phyloP scores from a whole-genome alignment of 2,888 invertebrate genomes.

The Eupithecia inturbata region DNA sequence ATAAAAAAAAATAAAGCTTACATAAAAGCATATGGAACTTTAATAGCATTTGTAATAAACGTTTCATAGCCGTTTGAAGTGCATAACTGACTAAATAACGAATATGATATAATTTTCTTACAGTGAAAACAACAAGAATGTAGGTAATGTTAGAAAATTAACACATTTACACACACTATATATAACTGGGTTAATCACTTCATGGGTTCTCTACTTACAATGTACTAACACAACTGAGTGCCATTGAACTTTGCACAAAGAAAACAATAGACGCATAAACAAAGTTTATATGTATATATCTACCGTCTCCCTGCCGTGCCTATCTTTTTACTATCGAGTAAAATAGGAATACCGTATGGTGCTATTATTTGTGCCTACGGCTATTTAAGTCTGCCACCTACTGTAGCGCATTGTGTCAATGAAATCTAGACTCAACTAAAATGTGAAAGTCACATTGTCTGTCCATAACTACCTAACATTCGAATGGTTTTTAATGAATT shows the following conservation, averaged over 20 bases:
- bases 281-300: too few species aligned
- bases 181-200: slow-evolving; percentile 37
- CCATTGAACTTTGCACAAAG: slow-evolving; percentile 32
- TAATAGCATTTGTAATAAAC: neutral
- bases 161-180: slow-evolving; percentile 6
- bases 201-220: slow-evolving; percentile 14
- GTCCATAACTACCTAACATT: neutral
- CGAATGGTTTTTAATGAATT: neutral
- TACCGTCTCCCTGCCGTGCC: slow-evolving; percentile 16
- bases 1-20: too few species aligned
- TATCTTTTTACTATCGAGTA: slow-evolving; percentile 33
- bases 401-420: neutral
- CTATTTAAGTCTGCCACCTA: neutral
- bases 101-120: too few species aligned
- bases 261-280: slow-evolving; percentile 35
- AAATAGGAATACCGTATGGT: slow-evolving; percentile 33
- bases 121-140: too few species aligned
- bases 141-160: neutral
- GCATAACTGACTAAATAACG: too few species aligned
- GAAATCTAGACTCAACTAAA: too few species aligned
- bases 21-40: neutral
- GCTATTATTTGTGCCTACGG: slow-evolving; percentile 32
- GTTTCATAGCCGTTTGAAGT: neutral
- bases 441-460: neutral
- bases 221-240: slow-evolving; percentile 13